phyloP scores from a whole-genome alignment of 2,797 vertebrate species.

The Malurus splendens region DNA sequence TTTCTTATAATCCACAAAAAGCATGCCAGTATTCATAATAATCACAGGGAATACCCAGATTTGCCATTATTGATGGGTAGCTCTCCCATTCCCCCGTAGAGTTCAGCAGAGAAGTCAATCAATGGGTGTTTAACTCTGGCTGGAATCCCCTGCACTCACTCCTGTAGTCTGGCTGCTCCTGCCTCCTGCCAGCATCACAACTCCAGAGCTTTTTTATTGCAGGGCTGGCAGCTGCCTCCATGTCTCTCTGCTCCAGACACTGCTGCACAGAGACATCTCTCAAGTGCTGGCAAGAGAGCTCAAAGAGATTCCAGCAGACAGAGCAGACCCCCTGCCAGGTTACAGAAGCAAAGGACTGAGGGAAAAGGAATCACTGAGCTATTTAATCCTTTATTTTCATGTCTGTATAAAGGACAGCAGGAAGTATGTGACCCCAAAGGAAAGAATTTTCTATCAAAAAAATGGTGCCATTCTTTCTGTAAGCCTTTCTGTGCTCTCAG shows the following conservation, averaged over 20 bases:
- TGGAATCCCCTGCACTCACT: slow-evolving; percentile 22
- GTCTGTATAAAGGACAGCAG: slow-evolving; percentile 28
- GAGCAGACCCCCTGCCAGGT: slow-evolving; percentile 23
- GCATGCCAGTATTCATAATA: background rate
- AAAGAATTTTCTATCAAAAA: slow-evolving; percentile 37
- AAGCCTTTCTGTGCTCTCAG: background rate
- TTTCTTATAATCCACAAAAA: background rate
- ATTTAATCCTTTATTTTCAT: slow-evolving; percentile 43
- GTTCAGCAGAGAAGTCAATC: background rate
- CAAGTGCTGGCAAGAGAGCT: slow-evolving; percentile 32
- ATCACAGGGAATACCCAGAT: background rate
- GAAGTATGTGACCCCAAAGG: slow-evolving; percentile 12
- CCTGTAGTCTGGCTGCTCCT: background rate
- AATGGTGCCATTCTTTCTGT: background rate
- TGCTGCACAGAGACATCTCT: background rate
- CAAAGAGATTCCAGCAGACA: slow-evolving; percentile 26
- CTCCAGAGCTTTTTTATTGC: slow-evolving; percentile 30
- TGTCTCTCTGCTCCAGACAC: slow-evolving; percentile 19
- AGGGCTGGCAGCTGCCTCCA: slow-evolving; percentile 39
- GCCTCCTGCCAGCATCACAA: slow-evolving; percentile 32
- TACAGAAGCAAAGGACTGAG: slow-evolving; percentile 20
- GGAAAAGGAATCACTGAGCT: slow-evolving; percentile 9
- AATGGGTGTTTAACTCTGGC: slow-evolving; percentile 22
- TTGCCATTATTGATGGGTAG: background rate
- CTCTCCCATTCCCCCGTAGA: background rate